These are phyloP conservation scores for Taphrorychus bicolor DNA, from an alignment of 2,888 invertebrate species.

Conservation along the genomic window DNA sequence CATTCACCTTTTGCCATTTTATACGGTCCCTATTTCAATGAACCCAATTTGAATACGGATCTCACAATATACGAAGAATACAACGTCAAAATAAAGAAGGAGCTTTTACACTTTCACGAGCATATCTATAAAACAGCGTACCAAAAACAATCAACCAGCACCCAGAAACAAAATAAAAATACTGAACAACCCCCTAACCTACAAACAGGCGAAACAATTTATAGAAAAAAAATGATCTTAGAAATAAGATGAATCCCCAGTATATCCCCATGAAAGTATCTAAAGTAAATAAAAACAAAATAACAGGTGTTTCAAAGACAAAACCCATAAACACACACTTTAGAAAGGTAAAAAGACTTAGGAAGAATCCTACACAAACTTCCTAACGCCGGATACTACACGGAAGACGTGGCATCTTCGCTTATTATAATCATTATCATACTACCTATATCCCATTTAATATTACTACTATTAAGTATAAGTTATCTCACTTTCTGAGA, in stretches of 20 bases:
- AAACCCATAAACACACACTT: constrained; percentile 6
- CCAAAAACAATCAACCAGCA: constrained; percentile 14
- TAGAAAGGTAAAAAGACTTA: constrained; percentile 23
- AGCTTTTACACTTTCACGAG: constrained; percentile 11
- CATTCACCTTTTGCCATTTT: constrained; percentile 12
- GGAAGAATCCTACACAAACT: constrained; percentile 5
- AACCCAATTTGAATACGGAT: constrained; percentile 19
- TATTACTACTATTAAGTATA: constrained; percentile 9
- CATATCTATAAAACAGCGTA: constrained; percentile 17
- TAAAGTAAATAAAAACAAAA: constrained; percentile 3
- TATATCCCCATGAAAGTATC: constrained; percentile 19
- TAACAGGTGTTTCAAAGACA: constrained; percentile 11
- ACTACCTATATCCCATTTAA: constrained; percentile 14
- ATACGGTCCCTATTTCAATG: constrained; percentile 18
- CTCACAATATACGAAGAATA: constrained; percentile 20
- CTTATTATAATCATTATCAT: constrained; percentile 5
- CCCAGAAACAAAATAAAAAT: constrained; percentile 20
- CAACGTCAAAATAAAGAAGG: constrained; percentile 14
- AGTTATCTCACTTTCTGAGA: constrained; percentile 12
- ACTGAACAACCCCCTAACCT: constrained; percentile 9
- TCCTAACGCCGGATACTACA: constrained; percentile 2
- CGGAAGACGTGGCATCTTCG: not conserved
- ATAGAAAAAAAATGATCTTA: constrained; percentile 5
- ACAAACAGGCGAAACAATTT: constrained; percentile 8
- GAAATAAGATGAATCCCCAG: constrained; percentile 5